Base-by-base conservation (phyloP, 2,113 vertebrate genomes). In the Eptatretus burgeri region DNA sequence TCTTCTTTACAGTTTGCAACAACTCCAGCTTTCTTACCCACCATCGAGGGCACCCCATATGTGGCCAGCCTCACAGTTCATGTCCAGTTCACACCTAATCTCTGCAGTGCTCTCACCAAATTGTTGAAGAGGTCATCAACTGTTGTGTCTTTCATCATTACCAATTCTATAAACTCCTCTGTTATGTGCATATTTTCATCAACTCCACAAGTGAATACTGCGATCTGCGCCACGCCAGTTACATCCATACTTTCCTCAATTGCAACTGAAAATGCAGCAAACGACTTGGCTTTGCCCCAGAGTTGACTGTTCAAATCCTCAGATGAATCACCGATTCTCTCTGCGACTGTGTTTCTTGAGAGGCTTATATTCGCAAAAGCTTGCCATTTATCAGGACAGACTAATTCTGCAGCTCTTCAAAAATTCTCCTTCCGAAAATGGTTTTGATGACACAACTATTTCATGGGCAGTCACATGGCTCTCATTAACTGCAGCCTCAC, bases 201-300 rank as follows among this genome's bases (percentile, higher is more conserved):
- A 65, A 50, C 62, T 62, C 49, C 62, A 51, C 16, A 20, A 63
- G 51, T 63, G 49, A 66, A 14, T 63, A 65, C n/a, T 67, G 67
- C 63, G 51, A 66, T 64, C 64, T 67, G 66, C 49, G 63, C 63
- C 41, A 67, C 50, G 14, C 56, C 50, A 63, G 50, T 67, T 51
- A 65, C 27, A 16, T 69, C 66, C 9, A 60, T 65, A 41, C 56
- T 67, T 56, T 56, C 52, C 14, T 68, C 51, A 56, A 69, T 64
- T 64, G 66, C 63, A 27, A 65, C 49, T n/a, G 65, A 69, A 65
- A 67, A 69, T 66, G 68, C 66, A 53, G 62, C 13, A 65, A 69
- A 66, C 62, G 50, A 51, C 63, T 62, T 49, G 5, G 52, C 53
- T 62, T 67, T 66, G 1, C 51, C 13, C 27, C 41, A 56, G n/a